Conservation (phyloP, 2,888 invertebrate species). For the Tetanocera ferruginea region DNA sequence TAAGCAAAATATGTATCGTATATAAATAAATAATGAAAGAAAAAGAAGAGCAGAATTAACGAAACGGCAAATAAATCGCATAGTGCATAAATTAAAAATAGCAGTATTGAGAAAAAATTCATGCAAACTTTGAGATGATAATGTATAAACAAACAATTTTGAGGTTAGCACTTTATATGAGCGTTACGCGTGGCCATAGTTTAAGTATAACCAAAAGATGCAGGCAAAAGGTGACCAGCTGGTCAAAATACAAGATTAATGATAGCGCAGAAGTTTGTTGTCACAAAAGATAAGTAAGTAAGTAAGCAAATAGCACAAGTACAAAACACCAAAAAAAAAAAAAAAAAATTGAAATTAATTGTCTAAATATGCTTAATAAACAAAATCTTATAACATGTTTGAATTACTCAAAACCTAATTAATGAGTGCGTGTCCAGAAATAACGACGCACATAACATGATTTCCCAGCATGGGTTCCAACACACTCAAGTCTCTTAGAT, state of each 20-base stretch:
- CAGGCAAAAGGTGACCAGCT: not conserved
- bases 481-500: not conserved
- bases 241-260: no score
- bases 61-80: not conserved
- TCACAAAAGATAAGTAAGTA: no score
- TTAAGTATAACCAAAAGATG: not conserved
- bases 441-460: conserved; percentile 22
- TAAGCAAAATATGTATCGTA: not conserved
- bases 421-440: not conserved
- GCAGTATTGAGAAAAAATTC: not conserved
- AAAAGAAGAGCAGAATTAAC: not conserved
- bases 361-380: no score
- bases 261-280: no score
- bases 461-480: not conserved
- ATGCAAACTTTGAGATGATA: not conserved
- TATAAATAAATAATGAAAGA: not conserved
- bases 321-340: no score
- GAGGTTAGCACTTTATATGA: conserved; percentile 1
- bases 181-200: not conserved
- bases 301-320: no score
- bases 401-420: no score
- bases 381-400: no score
- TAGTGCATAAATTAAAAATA: not conserved
- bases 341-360: no score
- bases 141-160: conserved; percentile 18